phyloP scores from a whole-genome alignment of 2,888 invertebrate genomes.

The Heteropelma amictum region DNA sequence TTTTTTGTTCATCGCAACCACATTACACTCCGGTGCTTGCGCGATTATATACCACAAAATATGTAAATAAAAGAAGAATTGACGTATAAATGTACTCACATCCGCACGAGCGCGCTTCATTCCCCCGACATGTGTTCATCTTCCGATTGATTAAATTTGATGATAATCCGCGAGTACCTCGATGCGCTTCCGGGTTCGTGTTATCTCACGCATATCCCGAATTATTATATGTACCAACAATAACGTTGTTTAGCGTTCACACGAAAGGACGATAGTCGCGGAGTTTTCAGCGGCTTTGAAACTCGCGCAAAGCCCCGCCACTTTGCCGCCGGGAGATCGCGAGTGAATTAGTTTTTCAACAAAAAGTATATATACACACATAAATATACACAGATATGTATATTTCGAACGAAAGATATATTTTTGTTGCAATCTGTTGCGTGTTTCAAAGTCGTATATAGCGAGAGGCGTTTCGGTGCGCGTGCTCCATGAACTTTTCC shows the following conservation, averaged over 20 bases:
- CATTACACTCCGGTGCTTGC: too few species aligned
- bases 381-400: conserved; percentile 4
- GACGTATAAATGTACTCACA: not conserved
- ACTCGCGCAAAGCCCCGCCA: not conserved
- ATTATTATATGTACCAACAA: too few species aligned
- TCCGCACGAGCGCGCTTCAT: not conserved
- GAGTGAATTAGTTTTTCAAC: not conserved
- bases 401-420: conserved; percentile 7
- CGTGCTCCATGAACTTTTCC: not conserved
- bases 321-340: not conserved
- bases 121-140: not conserved
- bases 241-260: too few species aligned
- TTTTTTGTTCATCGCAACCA: too few species aligned
- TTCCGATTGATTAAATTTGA: conserved; percentile 23
- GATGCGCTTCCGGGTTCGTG: conserved; percentile 18
- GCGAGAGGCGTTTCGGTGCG: not conserved
- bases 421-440: conserved; percentile 32
- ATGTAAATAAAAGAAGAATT: too few species aligned
- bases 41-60: too few species aligned
- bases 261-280: too few species aligned
- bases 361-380: not conserved
- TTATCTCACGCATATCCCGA: not conserved
- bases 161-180: not conserved
- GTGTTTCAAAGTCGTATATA: conserved; percentile 13
- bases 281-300: not conserved